Evolutionary conservation across 2,888 invertebrate species (phyloP).

Genomic region (Lobophora halterata): DNA sequence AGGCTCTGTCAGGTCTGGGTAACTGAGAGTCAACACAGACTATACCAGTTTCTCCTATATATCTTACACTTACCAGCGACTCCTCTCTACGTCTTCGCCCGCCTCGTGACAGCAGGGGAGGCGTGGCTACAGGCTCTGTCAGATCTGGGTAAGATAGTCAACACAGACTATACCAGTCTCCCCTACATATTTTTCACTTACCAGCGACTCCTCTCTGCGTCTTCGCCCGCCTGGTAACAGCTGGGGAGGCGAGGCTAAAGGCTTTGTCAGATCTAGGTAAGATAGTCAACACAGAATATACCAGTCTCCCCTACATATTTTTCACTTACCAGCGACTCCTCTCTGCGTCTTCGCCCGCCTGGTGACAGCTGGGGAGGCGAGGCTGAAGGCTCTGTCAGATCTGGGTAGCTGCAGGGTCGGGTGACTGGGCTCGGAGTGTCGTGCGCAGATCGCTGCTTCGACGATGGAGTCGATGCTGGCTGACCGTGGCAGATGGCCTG

Average conservation of each 20-base stretch:
- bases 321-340: constrained; percentile 14
- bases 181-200: background rate
- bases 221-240: constrained; percentile 88
- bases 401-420: constrained; percentile 58
- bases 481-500: constrained; percentile 84
- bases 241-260: constrained; percentile 86
- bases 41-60: too few relatives aligned
- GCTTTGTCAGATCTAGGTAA: too few relatives aligned
- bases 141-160: too few relatives aligned
- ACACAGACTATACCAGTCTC: too few relatives aligned
- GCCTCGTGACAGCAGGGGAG: too few relatives aligned
- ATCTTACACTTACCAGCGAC: too few relatives aligned
- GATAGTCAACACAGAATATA: too few relatives aligned
- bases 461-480: constrained; percentile 90
- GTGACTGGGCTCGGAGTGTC: constrained; percentile 70
- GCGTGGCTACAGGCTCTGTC: too few relatives aligned
- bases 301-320: background rate
- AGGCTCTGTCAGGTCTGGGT: too few relatives aligned
- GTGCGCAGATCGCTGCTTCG: constrained; percentile 84
- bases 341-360: constrained; percentile 84
- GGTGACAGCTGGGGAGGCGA: constrained; percentile 88
- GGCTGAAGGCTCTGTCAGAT: constrained; percentile 78
- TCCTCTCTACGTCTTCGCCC: too few relatives aligned
- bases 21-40: too few relatives aligned
- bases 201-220: constrained; percentile 61